Conservation (phyloP, 2,888 invertebrate genomes). For the Euproctis similis region DNA sequence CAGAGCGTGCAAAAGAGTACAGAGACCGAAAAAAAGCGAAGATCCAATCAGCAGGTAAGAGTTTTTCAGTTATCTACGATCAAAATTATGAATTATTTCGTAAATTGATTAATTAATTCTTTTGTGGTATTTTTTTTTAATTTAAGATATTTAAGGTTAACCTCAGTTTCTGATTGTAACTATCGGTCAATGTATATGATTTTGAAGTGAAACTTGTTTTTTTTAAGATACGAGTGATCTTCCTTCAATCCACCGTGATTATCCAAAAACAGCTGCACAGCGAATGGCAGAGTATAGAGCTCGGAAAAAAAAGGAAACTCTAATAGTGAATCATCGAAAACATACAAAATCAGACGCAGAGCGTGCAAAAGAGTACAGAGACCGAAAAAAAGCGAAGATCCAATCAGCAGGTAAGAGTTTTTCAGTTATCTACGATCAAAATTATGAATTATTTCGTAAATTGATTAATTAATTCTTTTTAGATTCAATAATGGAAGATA, state of each 20-base stretch:
- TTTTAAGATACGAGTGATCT: slow-evolving; percentile 1
- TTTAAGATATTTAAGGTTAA: too few species aligned
- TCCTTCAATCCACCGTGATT: slow-evolving; percentile 6
- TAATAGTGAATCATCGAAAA: slow-evolving; percentile 7
- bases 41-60: too few species aligned
- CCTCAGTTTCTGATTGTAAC: too few species aligned
- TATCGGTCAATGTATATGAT: too few species aligned
- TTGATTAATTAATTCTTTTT: not conserved
- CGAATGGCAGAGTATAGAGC: slow-evolving; percentile 11
- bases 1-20: slow-evolving; percentile 3
- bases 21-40: slow-evolving; percentile 1
- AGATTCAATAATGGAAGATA: slow-evolving; percentile 1
- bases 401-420: too few species aligned
- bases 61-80: too few species aligned
- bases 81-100: too few species aligned
- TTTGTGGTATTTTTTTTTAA: too few species aligned
- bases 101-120: too few species aligned
- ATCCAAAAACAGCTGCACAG: slow-evolving; percentile 11
- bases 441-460: not conserved
- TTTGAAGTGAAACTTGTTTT: too few species aligned
- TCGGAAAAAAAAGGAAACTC: slow-evolving; percentile 9
- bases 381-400: slow-evolving; percentile 1
- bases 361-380: slow-evolving; percentile 1
- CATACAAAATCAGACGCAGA: slow-evolving; percentile 5
- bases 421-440: too few species aligned